Evolutionary conservation across 1,140 invertebrate species (phyloP).

Genomic region (Araneus ventricosus): DNA sequence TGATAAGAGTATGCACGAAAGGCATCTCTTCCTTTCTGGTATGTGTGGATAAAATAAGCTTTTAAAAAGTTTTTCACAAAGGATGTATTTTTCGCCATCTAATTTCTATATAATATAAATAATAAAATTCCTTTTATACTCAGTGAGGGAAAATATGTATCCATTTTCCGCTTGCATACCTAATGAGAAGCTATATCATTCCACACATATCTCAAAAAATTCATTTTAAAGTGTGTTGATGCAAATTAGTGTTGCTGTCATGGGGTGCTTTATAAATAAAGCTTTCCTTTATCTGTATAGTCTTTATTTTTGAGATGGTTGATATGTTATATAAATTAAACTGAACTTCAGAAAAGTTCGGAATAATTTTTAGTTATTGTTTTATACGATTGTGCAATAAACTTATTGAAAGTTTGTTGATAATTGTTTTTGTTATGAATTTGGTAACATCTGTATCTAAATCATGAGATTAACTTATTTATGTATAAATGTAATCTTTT

Average conservation of each 20-base stretch:
- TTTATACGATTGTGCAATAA: too few species aligned
- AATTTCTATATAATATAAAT: neutral
- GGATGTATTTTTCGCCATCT: neutral
- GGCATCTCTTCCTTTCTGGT: too few species aligned
- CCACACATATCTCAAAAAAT: neutral
- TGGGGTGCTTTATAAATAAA: neutral
- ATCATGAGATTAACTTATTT: too few species aligned
- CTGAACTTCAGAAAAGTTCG: too few species aligned
- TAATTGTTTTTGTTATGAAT: too few species aligned
- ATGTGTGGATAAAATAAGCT: too few species aligned
- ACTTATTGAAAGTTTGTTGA: too few species aligned
- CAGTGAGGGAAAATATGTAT: neutral
- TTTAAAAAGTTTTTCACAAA: neutral
- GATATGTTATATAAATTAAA: too few species aligned
- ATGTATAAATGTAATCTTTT: too few species aligned
- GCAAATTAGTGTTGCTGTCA: neutral
- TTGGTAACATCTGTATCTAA: too few species aligned
- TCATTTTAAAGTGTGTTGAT: neutral
- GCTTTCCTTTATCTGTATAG: neutral
- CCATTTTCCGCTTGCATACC: neutral
- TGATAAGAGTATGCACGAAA: too few species aligned
- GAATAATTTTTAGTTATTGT: too few species aligned
- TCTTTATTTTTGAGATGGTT: neutral
- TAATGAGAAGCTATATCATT: neutral
- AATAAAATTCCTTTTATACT: neutral